Evolutionary conservation across 2,113 vertebrate species (phyloP), one percentile per base, ranked within the genome.

Genomic region (Macaca mulatta): DNA sequence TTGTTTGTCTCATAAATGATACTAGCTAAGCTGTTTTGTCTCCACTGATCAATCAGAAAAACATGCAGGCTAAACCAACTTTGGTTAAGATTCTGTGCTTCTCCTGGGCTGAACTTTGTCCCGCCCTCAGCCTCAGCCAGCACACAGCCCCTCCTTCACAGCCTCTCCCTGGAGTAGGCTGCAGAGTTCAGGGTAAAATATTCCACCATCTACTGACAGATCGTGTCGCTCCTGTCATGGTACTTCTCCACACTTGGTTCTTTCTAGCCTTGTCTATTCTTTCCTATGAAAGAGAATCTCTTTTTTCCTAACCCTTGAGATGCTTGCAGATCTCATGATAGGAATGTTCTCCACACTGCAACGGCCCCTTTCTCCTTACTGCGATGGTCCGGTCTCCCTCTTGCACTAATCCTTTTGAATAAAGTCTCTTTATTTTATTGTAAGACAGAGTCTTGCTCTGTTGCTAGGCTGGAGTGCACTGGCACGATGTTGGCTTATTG

Each of bases 161-260:
- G 11, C 45, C 43, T 12, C 77, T 35, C 35, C 17, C 22, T 5
- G 17, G 57, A 27, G n/a, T 9, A 16, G 18, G 12, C 20, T 23
- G 3, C 35, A 11, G 8, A 3, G 17, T 16, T 5, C 32, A 57
- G 12, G 8, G 25, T 32, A 27, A 57, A 48, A 27, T 20, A 10
- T 11, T 43, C 27, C 10, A 8, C 1, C 17, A 8, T 35, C 9
- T 64, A 14, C 6, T 5, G 3, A 48, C 11, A n/a, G 20, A 22
- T 13, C 18, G 13, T 0, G 13, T 32, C n/a, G 10, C 40, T 38
- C 27, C 5, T 8, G 50, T 20, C 35, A 13, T 20, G 16, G 14
- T 27, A 16, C 30, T 61, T 78, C 40, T 70, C 38, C 79, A 45
- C 9, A 16, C 7, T 23, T 38, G 27, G 16, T 57, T 59, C 48